Evolutionary conservation across 2,797 vertebrate species (phyloP).

Genomic region (Emydoidea blandingii): DNA sequence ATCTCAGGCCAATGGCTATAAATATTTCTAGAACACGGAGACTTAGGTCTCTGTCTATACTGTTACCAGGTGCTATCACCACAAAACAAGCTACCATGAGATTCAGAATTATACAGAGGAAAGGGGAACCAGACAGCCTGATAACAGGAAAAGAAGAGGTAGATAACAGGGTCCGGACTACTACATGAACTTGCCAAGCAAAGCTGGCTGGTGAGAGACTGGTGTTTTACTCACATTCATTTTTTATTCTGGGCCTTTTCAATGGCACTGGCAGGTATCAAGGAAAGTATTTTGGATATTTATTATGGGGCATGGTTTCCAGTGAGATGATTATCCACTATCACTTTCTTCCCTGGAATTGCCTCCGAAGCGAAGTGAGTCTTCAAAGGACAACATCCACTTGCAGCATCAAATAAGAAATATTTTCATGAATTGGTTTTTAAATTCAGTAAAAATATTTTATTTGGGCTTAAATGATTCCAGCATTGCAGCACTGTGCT

Average conservation of each 20-base stretch:
- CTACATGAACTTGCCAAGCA: not conserved
- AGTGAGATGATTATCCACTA: not conserved
- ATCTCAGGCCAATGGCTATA: not conserved
- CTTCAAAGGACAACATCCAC: not conserved
- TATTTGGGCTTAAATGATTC: not conserved
- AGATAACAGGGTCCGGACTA: not conserved
- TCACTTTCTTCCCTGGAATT: not conserved
- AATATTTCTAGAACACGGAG: not conserved
- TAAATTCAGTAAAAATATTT: not conserved
- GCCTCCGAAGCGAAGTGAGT: not conserved
- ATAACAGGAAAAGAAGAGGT: not conserved
- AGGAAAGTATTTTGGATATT: not conserved
- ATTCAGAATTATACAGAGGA: not conserved
- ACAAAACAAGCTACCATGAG: not conserved
- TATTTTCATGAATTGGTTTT: not conserved
- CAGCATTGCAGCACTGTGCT: not conserved
- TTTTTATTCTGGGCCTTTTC: not conserved
- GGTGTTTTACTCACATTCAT: not conserved
- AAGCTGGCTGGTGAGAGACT: not conserved
- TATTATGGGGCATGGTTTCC: not conserved
- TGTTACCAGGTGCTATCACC: not conserved
- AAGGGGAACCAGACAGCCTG: not conserved
- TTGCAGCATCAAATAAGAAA: not conserved
- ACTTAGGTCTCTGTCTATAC: not conserved
- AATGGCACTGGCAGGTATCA: not conserved